Conservation (phyloP, 2,113 vertebrate species). For the Thamnophis sirtalis region DNA sequence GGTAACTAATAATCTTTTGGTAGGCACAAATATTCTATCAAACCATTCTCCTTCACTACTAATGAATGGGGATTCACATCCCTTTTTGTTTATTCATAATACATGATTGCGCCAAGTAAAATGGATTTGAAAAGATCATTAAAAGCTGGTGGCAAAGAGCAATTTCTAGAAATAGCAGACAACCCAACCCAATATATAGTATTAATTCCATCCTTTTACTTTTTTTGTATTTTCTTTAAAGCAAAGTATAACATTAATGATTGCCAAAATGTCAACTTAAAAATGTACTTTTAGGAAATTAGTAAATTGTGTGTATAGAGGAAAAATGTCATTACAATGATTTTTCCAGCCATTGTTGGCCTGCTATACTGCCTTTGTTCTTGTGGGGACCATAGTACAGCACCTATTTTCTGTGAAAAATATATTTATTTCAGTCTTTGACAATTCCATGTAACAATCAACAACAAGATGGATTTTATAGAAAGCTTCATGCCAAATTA, state of each 20-base stretch:
- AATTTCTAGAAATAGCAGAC: slow-evolving; percentile 22
- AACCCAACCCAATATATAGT: slow-evolving; percentile 18
- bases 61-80: slow-evolving; percentile 17
- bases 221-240: slow-evolving; percentile 25
- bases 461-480: no score
- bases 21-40: slow-evolving; percentile 8
- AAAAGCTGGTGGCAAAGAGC: slow-evolving; percentile 16
- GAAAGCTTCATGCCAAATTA: no score
- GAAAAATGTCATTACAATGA: slow-evolving; percentile 33
- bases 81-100: slow-evolving; percentile 14
- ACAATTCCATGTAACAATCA: background rate
- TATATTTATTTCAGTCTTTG: background rate
- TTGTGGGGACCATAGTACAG: background rate
- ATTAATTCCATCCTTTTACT: background rate
- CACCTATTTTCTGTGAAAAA: background rate
- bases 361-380: background rate
- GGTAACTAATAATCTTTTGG: background rate
- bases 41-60: slow-evolving; percentile 15
- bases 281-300: slow-evolving; percentile 35
- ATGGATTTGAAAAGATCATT: slow-evolving; percentile 9
- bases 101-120: slow-evolving; percentile 6
- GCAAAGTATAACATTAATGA: background rate
- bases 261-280: background rate
- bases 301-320: slow-evolving; percentile 50
- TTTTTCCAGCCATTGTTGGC: background rate